Conservation (phyloP, 2,113 vertebrate species). For the Heliornis fulica region DNA sequence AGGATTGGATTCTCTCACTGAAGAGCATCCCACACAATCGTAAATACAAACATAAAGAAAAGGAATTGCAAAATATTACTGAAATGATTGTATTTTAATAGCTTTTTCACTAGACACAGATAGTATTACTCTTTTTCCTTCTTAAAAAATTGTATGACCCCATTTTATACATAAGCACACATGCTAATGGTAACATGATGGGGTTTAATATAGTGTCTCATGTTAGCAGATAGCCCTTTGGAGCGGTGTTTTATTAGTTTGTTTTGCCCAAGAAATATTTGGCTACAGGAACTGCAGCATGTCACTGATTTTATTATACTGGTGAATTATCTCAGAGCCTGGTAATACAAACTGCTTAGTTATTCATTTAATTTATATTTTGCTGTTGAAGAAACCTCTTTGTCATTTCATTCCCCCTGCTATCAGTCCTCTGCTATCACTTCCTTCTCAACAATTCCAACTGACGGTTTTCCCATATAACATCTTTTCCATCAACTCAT, state of each 20-base stretch:
- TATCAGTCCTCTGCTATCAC: not conserved
- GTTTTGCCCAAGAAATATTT: slow-evolving; percentile 25
- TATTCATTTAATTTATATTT: not conserved
- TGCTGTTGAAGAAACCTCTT: not conserved
- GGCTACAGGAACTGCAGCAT: slow-evolving; percentile 1
- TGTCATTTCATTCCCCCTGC: not conserved
- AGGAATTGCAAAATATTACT: not conserved
- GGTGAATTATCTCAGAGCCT: slow-evolving; percentile 4
- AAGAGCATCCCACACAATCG: not conserved
- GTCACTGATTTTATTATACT: slow-evolving; percentile 10
- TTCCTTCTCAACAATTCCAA: not conserved
- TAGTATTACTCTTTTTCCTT: not conserved
- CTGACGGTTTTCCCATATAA: not conserved
- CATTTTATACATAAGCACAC: not conserved
- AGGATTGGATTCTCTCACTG: not conserved
- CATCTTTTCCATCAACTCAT: not conserved
- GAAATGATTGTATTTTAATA: not conserved
- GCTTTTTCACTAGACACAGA: not conserved
- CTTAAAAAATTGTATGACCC: not conserved
- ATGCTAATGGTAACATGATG: not conserved
- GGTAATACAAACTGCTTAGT: not conserved
- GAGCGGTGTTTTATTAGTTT: not conserved
- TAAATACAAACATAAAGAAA: accelerated
- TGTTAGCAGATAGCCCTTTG: not conserved
- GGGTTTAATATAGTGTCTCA: not conserved